A percentile compares a stretch with the other conserved stretches of the same genome.
Evolutionary conservation across 1,140 invertebrate genomes (phyloP).

Genomic region (Brachystomella parvula): DNA sequence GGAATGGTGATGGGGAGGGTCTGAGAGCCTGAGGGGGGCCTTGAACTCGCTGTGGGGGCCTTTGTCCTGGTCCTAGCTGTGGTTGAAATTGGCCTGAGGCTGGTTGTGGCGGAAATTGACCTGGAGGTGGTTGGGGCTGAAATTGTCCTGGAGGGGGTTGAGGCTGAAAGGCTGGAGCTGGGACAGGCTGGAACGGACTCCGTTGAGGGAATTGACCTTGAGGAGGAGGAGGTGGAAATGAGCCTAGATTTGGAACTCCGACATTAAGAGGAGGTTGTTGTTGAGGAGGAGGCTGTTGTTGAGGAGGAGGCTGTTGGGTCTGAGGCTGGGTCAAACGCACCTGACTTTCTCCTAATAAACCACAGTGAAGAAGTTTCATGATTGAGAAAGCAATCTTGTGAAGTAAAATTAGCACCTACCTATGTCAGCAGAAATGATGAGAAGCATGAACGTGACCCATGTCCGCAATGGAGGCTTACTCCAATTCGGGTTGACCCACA

Average conservation of each 20-base stretch:
- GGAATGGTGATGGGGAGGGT: background rate
- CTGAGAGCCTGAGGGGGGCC: background rate
- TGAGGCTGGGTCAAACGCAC: no score
- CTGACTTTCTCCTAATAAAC: no score
- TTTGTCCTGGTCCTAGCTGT: background rate
- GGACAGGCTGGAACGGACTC: background rate
- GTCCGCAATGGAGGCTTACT: background rate
- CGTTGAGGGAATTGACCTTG: background rate
- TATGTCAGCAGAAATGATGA: background rate
- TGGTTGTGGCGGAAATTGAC: background rate
- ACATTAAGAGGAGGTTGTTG: no score
- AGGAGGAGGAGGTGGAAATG: background rate
- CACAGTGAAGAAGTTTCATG: no score
- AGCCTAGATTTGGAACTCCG: no score
- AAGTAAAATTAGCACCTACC: no score
- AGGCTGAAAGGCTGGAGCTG: background rate
- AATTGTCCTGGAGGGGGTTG: background rate
- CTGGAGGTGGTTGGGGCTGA: background rate
- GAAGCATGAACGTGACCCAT: background rate
- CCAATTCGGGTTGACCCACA: slow-evolving; percentile 19
- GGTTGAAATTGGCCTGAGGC: background rate
- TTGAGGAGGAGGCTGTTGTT: no score
- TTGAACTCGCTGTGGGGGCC: background rate
- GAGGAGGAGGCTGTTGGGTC: no score
- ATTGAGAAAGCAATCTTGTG: no score